Base-by-base conservation (phyloP, 23 tunicate genomes). In the Phallusia fumigata region DNA sequence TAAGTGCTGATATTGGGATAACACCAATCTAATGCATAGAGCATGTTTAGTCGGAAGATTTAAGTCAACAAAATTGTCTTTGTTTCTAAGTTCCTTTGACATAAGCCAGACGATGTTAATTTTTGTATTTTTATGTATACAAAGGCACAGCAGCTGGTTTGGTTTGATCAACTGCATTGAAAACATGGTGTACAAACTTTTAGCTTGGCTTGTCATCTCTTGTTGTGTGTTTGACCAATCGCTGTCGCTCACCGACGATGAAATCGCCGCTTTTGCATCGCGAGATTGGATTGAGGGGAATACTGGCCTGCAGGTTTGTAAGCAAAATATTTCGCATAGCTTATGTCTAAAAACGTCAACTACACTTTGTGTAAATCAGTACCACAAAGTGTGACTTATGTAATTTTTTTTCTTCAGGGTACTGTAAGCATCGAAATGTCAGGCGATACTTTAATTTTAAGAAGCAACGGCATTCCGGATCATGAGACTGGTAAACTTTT, bases 401-500 rank as follows among this genome's bases (percentile, higher is more conserved):
- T 13, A 58, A 1, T 1, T 58, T 58, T 58, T 5, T 22, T 58
- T 13, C 28, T 40, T 58, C 13, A 82, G 36, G 40, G 35, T 53
- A 75, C 26, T 26, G 32, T 52, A 30, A 45, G 21, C 0, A 36
- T 6, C 22, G 49, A 44, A 28, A 80, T 19, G 1, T 79, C 64
- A 31, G 19, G 26, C 33, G 30, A 45, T 31, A 36, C 33, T 0
- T 80, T 80, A 30, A 58, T 78, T 0, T 36, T 89, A 13, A 33
- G 22, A 28, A 73, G 85, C 36, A 85, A 85, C 53, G 94, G 94
- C 0, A 80, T 89, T 0, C 94, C 94, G 10, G 94, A 89, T 79
- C 94, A 89, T 76, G 64, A 32, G 18, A 86, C 89, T 44, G 89
- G 89, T 86, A 79, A 53, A n/a, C n/a, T n/a, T n/a, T n/a, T n/a